Conservation (phyloP, 2,113 vertebrate genomes). For the Lagopus muta region DNA sequence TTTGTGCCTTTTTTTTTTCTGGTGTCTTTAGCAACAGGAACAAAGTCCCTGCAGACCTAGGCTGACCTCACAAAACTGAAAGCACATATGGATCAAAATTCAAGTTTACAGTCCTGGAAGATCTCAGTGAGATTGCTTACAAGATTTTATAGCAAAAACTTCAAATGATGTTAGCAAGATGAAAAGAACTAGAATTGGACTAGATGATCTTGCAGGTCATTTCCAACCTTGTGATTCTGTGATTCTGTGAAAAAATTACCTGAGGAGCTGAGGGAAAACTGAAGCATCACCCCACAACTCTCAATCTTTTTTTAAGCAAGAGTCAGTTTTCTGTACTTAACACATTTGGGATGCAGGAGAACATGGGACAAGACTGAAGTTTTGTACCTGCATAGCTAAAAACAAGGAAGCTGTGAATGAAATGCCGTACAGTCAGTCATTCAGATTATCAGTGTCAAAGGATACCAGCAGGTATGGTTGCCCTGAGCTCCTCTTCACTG, state of each 20-base stretch:
- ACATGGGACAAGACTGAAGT: accelerated
- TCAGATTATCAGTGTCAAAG: neutral
- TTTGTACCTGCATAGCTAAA: neutral
- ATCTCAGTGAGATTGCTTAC: neutral
- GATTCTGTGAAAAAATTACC: neutral
- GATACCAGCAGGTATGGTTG: neutral
- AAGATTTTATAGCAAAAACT: neutral
- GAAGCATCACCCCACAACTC: neutral
- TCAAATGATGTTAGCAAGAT: neutral
- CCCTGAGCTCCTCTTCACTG: neutral
- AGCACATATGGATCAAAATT: neutral
- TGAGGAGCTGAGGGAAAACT: neutral
- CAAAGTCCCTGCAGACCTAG: neutral
- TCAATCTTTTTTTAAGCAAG: neutral
- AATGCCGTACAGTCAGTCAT: neutral
- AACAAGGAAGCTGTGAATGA: neutral
- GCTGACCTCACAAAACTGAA: neutral
- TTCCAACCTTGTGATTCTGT: too few relatives aligned
- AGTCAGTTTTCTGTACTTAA: neutral
- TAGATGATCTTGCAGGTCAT: too few relatives aligned
- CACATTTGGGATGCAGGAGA: neutral
- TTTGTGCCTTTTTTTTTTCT: neutral
- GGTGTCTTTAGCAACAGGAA: neutral
- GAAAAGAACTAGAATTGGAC: too few relatives aligned
- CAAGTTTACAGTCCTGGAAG: neutral